Percentiles rank a stretch among this genome's conserved stretches.
These are phyloP conservation scores for Dendrolimus kikuchii DNA, from an alignment of 1,140 invertebrate genomes.

Conservation along the genomic window DNA sequence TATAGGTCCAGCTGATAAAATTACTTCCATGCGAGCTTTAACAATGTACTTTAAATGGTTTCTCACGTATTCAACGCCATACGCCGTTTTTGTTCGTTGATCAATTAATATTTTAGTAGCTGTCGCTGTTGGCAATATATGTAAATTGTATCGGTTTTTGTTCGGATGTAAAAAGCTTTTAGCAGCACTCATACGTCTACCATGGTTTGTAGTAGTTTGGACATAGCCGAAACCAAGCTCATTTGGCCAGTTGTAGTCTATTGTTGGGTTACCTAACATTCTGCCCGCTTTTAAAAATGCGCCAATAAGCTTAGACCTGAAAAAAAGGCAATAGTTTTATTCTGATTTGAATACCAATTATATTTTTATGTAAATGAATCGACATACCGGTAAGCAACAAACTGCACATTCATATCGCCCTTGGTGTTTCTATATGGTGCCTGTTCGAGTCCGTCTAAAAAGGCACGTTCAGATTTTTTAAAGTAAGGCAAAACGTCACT, in stretches of 20 bases:
- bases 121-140: conserved; percentile 73
- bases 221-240: conserved; percentile 74
- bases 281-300: conserved; percentile 73
- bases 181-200: conserved; percentile 71
- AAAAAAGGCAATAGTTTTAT: conserved; percentile 22
- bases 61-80: conserved; percentile 76
- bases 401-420: conserved; percentile 71
- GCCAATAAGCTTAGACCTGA: conserved; percentile 66
- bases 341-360: conserved; percentile 1
- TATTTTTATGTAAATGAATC: not conserved
- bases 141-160: conserved; percentile 76
- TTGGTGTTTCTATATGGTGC: conserved; percentile 70
- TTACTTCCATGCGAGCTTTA: conserved; percentile 73
- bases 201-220: conserved; percentile 75
- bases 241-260: conserved; percentile 69
- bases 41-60: conserved; percentile 47
- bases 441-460: conserved; percentile 65
- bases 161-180: conserved; percentile 74
- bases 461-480: conserved; percentile 68
- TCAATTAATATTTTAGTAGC: conserved; percentile 79
- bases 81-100: conserved; percentile 74
- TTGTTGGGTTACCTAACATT: conserved; percentile 70
- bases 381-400: conserved; percentile 63
- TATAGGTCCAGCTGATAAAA: conserved; percentile 75
- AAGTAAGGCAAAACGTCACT: conserved; percentile 78